Conservation (phyloP, 2,113 vertebrate genomes). For the Calcarius ornatus region DNA sequence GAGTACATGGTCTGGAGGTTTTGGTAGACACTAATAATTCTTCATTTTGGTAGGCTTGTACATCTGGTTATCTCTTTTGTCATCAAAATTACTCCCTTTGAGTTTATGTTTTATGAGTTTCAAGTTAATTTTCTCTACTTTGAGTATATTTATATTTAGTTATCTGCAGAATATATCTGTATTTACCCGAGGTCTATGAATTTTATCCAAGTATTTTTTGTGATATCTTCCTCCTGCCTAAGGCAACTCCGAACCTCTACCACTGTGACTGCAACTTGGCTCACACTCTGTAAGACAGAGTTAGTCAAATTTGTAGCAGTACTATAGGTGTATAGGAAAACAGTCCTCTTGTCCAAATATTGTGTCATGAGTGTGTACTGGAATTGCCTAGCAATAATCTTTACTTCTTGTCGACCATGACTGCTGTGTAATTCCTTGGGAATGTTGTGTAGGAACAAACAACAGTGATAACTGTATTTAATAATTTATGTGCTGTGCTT, state of each 20-base stretch:
- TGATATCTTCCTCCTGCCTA: background rate
- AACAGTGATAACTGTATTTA: background rate
- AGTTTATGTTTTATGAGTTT: background rate
- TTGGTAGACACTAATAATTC: background rate
- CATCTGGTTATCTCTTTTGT: background rate
- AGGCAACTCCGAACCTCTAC: background rate
- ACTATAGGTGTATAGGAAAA: background rate
- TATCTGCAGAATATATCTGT: background rate
- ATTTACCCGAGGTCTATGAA: background rate
- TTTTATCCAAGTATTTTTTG: background rate
- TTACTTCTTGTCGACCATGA: background rate
- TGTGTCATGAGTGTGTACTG: background rate
- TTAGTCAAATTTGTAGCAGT: background rate
- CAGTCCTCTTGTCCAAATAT: background rate
- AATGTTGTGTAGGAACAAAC: background rate
- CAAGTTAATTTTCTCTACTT: background rate
- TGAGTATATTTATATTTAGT: background rate
- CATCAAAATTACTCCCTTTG: background rate
- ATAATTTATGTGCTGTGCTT: background rate
- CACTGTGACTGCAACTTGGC: background rate
- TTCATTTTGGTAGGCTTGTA: background rate
- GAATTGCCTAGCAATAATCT: slow-evolving; percentile 2
- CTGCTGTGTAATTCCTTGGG: background rate
- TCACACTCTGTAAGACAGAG: background rate
- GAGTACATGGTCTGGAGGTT: background rate